Base-by-base conservation (phyloP, 1,140 invertebrate species). In the Trachymyrmex septentrionalis region DNA sequence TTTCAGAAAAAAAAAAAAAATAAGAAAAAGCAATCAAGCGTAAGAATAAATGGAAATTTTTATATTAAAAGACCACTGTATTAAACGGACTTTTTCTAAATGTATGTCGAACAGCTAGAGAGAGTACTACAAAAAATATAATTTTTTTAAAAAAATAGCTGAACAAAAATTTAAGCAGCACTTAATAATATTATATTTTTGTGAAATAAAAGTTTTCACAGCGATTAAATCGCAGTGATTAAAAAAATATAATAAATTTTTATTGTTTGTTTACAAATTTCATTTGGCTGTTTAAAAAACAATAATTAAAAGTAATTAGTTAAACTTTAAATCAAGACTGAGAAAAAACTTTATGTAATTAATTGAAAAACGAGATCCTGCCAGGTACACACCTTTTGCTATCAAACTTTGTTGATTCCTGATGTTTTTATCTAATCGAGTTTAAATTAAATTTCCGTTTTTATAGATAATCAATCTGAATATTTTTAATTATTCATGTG, bases 361-460 rank as follows among this genome's bases (percentile, higher is more conserved):
- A 82, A 59, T 82, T 27, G 38, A 73, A 30, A 50, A 82, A 73
- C 19, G 24, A 44, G 50, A 57, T 61, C 53, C 38, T 34, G 80
- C 61, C 24, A 44, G 53, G n/a, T 61, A 34, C 38, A 34, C 38
- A 61, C n/a, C 3, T 48, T 61, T 72, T 24, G 55, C 14, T 4
- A 30, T 44, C 69, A 57, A 48, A 53, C 1, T 24, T 16, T 21
- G 4, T 21, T 4, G 21, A 10, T 4, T 34, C 16, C 38, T 24
- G 38, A 44, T 48, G 14, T 57, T 82, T 27, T 82, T 44, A 57
- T 82, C 34, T 72, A 55, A 38, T 27, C 38, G 19, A 59, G 38
- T 16, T 14, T 82, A 12, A 73, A 82, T 48, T 73, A 59, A 82
- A 30, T 61, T 73, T 16, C 38, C 24, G 53, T n/a, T 72, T 81